Evolutionary conservation across 2,888 invertebrate species (phyloP).

Genomic region (Pediacus dermestoides): DNA sequence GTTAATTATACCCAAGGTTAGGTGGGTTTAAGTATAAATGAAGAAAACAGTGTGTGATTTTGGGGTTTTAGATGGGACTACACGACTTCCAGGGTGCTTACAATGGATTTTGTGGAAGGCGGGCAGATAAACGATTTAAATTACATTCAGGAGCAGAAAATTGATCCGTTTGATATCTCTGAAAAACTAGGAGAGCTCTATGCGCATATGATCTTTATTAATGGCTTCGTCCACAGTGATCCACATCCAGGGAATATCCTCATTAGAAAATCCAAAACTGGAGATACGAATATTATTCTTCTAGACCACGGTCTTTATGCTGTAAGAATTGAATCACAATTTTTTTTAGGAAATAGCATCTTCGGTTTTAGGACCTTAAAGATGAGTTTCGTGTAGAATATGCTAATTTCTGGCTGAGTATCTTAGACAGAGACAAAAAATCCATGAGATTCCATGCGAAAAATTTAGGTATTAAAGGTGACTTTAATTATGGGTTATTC

Average conservation of each 20-base stretch:
- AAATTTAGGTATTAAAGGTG: constrained; percentile 76
- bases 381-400: constrained; percentile 87
- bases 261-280: constrained; percentile 55
- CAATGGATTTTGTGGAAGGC: constrained; percentile 95
- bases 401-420: constrained; percentile 89
- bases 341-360: constrained; percentile 6
- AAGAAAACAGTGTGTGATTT: neutral
- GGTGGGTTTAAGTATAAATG: constrained; percentile 24
- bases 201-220: constrained; percentile 95
- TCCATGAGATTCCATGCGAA: constrained; percentile 76
- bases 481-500: constrained; percentile 83
- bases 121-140: constrained; percentile 88
- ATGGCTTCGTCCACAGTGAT: constrained; percentile 95
- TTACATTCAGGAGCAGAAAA: constrained; percentile 72
- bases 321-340: constrained; percentile 51
- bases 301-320: constrained; percentile 97
- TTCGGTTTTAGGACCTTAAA: constrained; percentile 63
- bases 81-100: constrained; percentile 79
- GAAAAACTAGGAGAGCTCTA: constrained; percentile 85
- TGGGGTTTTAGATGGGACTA: constrained; percentile 67
- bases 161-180: constrained; percentile 73
- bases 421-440: constrained; percentile 75
- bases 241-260: constrained; percentile 97
- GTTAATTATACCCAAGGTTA: constrained; percentile 66
- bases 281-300: constrained; percentile 69